phyloP scores from a whole-genome alignment of 64 coral and sea anemone genomes.

The Actinia tenebrosa region DNA sequence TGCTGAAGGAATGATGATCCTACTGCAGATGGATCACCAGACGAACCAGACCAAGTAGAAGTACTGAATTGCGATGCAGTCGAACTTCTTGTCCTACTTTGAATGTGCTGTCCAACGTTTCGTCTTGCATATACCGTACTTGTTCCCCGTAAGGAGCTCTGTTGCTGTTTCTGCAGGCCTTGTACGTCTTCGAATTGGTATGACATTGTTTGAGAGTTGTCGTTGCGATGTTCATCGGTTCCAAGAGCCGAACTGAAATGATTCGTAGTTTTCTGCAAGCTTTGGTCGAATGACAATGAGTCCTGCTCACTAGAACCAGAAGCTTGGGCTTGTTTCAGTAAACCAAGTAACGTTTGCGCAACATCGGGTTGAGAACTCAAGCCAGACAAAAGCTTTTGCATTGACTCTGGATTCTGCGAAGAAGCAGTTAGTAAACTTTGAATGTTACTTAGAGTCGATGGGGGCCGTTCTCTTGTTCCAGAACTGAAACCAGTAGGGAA shows the following conservation, averaged over 20 bases:
- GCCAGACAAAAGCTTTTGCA: slow-evolving; percentile 39
- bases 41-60: not conserved
- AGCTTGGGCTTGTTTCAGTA: slow-evolving; percentile 46
- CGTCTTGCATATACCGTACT: not conserved
- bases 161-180: slow-evolving; percentile 27
- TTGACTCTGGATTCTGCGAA: slow-evolving; percentile 45
- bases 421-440: slow-evolving; percentile 41
- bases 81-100: not conserved
- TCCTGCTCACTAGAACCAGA: slow-evolving; percentile 4
- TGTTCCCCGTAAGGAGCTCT: not conserved
- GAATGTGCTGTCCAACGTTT: slow-evolving; percentile 2
- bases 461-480: not conserved
- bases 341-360: slow-evolving; percentile 22
- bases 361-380: slow-evolving; percentile 52
- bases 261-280: slow-evolving; percentile 6
- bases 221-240: not conserved
- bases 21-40: not conserved
- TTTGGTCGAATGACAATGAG: slow-evolving; percentile 7
- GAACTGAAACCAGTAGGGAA: not conserved
- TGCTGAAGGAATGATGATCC: not conserved
- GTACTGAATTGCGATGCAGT: not conserved
- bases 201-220: not conserved
- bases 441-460: slow-evolving; percentile 8
- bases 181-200: slow-evolving; percentile 12
- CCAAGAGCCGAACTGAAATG: slow-evolving; percentile 13